Conservation (phyloP, 2,888 invertebrate genomes). For the Erebia ligea region DNA sequence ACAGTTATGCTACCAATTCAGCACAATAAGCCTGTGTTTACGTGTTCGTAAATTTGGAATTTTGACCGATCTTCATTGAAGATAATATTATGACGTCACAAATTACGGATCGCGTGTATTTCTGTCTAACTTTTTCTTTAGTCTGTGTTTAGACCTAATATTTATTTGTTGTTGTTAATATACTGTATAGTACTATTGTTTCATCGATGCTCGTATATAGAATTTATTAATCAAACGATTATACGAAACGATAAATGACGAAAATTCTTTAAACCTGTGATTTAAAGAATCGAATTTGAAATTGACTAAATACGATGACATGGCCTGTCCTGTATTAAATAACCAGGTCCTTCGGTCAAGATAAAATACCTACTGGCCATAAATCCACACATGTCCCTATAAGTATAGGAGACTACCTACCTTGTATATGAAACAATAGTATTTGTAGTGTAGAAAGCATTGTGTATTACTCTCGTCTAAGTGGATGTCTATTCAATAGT, state of each 20-base stretch:
- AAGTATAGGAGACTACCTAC: no score
- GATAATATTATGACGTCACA: not conserved
- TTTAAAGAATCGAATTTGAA: not conserved
- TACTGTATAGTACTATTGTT: constrained; percentile 38
- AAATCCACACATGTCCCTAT: no score
- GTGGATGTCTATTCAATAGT: constrained; percentile 33
- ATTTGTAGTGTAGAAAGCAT: constrained; percentile 31
- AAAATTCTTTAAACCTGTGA: not conserved
- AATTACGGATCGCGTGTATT: not conserved
- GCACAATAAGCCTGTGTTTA: no score
- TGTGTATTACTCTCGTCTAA: constrained; percentile 34
- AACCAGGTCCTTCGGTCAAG: not conserved
- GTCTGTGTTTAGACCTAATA: constrained; percentile 39
- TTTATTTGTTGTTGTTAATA: constrained; percentile 43
- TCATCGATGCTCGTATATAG: constrained; percentile 23
- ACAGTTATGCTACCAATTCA: no score
- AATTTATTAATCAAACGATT: not conserved
- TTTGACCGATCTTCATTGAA: no score
- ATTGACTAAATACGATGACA: not conserved
- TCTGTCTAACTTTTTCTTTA: constrained; percentile 6
- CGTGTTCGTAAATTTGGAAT: no score
- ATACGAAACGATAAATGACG: no score
- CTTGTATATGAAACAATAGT: constrained; percentile 38
- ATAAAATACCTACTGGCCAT: not conserved
- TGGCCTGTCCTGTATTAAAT: not conserved